Evolutionary conservation across 2,113 vertebrate species (phyloP).

Genomic region (Eulemur rufifrons): DNA sequence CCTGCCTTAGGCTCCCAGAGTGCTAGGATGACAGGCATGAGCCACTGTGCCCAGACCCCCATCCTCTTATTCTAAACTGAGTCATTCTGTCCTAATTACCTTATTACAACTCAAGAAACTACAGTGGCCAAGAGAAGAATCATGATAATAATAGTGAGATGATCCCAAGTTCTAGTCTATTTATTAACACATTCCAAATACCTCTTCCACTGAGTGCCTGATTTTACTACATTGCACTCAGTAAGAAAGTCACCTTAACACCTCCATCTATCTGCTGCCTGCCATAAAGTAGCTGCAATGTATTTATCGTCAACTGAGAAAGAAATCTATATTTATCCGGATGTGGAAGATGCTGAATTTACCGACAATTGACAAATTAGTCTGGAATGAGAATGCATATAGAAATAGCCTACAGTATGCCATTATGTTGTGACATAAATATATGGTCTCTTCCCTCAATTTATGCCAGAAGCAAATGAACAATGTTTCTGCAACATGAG

Average conservation of each 20-base stretch:
- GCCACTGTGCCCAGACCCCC: too few species aligned
- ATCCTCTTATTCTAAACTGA: neutral
- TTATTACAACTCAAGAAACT: neutral
- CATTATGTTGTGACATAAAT: conserved; percentile 87
- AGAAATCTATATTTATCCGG: conserved; percentile 83
- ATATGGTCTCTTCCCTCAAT: conserved; percentile 83
- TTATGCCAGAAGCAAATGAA: conserved; percentile 83
- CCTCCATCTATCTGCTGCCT: conserved; percentile 79
- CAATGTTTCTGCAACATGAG: conserved; percentile 70
- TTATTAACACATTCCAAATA: neutral
- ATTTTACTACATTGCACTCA: conserved; percentile 54
- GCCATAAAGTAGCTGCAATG: conserved; percentile 79
- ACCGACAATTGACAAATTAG: conserved; percentile 86
- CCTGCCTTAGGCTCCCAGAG: too few species aligned
- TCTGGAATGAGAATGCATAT: conserved; percentile 75
- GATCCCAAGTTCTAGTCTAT: neutral
- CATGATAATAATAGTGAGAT: neutral
- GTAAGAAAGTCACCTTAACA: conserved; percentile 68
- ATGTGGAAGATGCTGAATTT: conserved; percentile 85
- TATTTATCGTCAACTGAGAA: conserved; percentile 85
- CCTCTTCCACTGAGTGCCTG: neutral
- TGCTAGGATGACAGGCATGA: too few species aligned
- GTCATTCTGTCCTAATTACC: neutral
- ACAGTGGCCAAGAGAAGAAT: neutral
- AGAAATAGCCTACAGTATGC: conserved; percentile 85